phyloP scores from a whole-genome alignment of 2,888 invertebrate species.

The Syrphus vitripennis region DNA sequence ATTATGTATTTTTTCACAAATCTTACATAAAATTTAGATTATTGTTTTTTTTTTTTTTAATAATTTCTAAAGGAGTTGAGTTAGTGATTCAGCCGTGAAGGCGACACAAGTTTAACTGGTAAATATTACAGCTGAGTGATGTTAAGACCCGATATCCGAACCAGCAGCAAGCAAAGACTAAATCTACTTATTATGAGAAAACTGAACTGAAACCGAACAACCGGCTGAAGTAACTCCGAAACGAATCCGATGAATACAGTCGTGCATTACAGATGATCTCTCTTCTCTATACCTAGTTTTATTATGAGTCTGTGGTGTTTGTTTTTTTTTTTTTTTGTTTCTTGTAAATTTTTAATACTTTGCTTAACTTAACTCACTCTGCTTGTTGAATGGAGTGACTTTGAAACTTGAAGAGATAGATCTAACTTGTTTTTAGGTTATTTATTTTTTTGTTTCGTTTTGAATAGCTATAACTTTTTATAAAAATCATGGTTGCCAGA shows the following conservation, averaged over 20 bases:
- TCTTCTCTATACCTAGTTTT: not conserved
- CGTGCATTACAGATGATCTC: conserved; percentile 47
- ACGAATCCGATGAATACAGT: not conserved
- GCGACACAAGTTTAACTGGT: conserved; percentile 48
- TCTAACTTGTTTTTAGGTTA: conserved; percentile 50
- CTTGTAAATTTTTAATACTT: no score
- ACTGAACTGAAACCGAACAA: not conserved
- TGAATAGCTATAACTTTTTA: conserved; percentile 4
- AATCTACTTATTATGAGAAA: conserved; percentile 6
- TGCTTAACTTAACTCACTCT: conserved; percentile 35
- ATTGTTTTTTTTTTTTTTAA: not conserved
- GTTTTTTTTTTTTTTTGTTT: no score
- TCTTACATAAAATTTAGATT: conserved; percentile 36
- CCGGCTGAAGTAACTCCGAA: conserved; percentile 43
- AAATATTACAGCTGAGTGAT: conserved; percentile 43
- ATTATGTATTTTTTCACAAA: not conserved
- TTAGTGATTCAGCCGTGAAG: conserved; percentile 50
- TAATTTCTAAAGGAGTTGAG: not conserved
- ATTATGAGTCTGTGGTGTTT: conserved; percentile 43
- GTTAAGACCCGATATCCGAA: conserved; percentile 25
- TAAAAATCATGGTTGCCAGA: not conserved
- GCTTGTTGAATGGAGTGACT: conserved; percentile 38
- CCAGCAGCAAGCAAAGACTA: conserved; percentile 3
- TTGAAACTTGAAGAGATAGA: conserved; percentile 33
- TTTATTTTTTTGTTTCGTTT: no score